Percentiles rank a stretch among this genome's conserved stretches.
Evolutionary conservation across 2,888 invertebrate species (phyloP).

Genomic region (Nudaria mundana): DNA sequence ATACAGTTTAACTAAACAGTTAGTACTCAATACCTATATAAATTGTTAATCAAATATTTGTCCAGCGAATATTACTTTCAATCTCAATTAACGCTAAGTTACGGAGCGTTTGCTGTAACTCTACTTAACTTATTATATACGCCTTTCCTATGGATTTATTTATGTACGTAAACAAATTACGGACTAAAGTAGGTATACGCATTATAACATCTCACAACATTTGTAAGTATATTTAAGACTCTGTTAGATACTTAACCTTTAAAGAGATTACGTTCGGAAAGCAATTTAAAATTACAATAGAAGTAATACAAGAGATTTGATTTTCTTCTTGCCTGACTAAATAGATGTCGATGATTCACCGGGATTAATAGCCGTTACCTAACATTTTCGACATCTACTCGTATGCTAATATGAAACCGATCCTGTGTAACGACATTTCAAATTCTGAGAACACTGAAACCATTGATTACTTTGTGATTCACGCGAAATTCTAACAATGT

Average conservation of each 20-base stretch:
- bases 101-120: slow-evolving; percentile 10
- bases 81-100: slow-evolving; percentile 14
- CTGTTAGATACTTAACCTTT: too few species aligned
- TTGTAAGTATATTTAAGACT: too few species aligned
- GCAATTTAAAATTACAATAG: too few species aligned
- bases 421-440: slow-evolving; percentile 19
- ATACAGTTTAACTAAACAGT: too few species aligned
- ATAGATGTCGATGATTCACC: neutral
- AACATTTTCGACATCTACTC: slow-evolving; percentile 7
- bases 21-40: slow-evolving; percentile 1
- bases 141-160: too few species aligned
- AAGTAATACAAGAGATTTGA: too few species aligned
- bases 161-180: too few species aligned
- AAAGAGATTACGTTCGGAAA: too few species aligned
- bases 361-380: neutral
- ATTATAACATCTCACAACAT: too few species aligned
- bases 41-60: slow-evolving; percentile 11
- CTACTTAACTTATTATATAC: too few species aligned
- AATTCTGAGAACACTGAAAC: slow-evolving; percentile 30
- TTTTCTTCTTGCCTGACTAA: too few species aligned
- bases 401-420: slow-evolving; percentile 7
- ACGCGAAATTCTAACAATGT: slow-evolving; percentile 28
- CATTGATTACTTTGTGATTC: slow-evolving; percentile 32
- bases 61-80: slow-evolving; percentile 6
- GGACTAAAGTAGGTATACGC: too few species aligned